Conservation (phyloP, 2,888 invertebrate genomes). For the Taphrorychus bicolor region DNA sequence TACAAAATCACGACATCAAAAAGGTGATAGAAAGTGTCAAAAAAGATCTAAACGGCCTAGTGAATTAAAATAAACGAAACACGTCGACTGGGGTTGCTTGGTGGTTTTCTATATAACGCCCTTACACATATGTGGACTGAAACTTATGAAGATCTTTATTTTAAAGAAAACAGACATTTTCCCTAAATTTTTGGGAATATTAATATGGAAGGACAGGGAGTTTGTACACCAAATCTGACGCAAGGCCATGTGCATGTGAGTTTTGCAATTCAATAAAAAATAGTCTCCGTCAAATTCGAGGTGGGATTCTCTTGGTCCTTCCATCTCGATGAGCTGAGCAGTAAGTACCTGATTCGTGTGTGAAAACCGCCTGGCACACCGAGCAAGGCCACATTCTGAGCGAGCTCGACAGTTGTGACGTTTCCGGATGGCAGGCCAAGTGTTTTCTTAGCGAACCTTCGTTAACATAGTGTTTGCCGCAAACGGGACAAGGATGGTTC, state of each 20-base stretch:
- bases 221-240: constrained; percentile 9
- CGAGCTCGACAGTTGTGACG: constrained; percentile 83
- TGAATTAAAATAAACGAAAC: constrained; percentile 10
- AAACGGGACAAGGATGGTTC: constrained; percentile 94
- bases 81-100: constrained; percentile 33
- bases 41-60: constrained; percentile 9
- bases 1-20: constrained; percentile 31
- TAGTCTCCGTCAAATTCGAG: not conserved
- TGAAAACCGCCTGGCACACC: constrained; percentile 94
- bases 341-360: constrained; percentile 85
- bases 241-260: not conserved
- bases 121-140: constrained; percentile 40
- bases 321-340: not conserved
- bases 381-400: constrained; percentile 96
- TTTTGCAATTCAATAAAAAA: not conserved
- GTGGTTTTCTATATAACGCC: constrained; percentile 25
- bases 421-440: constrained; percentile 92
- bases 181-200: constrained; percentile 34
- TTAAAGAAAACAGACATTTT: constrained; percentile 18
- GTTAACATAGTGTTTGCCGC: constrained; percentile 95
- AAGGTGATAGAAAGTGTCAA: constrained; percentile 28
- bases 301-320: not conserved
- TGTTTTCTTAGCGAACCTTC: constrained; percentile 93
- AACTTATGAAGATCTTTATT: not conserved
- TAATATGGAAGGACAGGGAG: not conserved